Conservation (phyloP, 92 coral and sea anemone genomes). For the Plumapathes pennacea region DNA sequence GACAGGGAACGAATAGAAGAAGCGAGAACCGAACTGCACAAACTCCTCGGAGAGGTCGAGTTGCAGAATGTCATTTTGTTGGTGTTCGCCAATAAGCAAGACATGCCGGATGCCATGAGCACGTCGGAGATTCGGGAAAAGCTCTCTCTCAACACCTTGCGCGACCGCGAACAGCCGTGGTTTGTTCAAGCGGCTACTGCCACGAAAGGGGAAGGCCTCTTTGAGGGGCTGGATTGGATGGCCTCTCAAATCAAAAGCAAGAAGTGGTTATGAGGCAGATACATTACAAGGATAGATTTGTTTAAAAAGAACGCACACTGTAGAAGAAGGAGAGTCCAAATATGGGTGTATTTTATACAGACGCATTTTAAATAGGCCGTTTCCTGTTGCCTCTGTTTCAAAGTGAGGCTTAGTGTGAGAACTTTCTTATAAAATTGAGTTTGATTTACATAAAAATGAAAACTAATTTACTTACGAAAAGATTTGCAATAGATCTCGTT, state of each 20-base stretch:
- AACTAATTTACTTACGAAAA: no score
- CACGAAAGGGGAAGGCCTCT: constrained; percentile 87
- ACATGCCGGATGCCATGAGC: constrained; percentile 83
- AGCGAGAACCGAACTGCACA: constrained; percentile 70
- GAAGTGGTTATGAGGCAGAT: no score
- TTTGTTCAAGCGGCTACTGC: constrained; percentile 95
- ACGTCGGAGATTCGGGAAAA: constrained; percentile 88
- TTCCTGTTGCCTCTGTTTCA: no score
- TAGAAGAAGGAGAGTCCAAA: no score
- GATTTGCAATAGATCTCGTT: no score
- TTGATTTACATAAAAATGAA: no score
- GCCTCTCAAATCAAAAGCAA: constrained; percentile 77
- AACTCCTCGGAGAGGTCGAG: constrained; percentile 79
- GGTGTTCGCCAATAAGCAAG: constrained; percentile 95
- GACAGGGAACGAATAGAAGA: constrained; percentile 87
- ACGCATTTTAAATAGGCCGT: no score
- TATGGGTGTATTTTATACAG: no score
- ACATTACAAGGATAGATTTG: no score
- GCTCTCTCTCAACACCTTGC: constrained; percentile 69
- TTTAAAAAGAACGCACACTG: no score
- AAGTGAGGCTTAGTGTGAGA: no score
- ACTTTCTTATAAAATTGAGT: no score
- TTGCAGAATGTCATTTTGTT: constrained; percentile 74
- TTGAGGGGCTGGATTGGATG: constrained; percentile 94
- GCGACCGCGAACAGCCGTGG: constrained; percentile 83